Conservation (phyloP, 2,113 vertebrate species). For the Probosciger aterrimus region DNA sequence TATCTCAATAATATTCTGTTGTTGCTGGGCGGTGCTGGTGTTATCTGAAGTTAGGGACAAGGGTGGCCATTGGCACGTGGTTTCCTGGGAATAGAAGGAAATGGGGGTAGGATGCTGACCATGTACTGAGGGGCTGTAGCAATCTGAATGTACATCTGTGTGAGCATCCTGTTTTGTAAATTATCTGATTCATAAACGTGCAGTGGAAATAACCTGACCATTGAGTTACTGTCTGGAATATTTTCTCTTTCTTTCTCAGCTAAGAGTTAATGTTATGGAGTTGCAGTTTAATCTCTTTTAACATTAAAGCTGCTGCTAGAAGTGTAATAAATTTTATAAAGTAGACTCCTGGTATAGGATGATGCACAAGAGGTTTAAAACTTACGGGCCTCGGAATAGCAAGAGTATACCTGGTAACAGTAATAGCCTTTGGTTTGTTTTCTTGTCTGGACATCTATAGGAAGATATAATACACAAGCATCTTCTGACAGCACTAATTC, state of each 20-base stretch:
- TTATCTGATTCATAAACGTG: background rate
- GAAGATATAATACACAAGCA: background rate
- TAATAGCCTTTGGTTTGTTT: background rate
- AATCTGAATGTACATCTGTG: background rate
- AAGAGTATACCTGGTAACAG: background rate
- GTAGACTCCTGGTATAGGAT: background rate
- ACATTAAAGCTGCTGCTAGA: background rate
- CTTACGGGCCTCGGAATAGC: background rate
- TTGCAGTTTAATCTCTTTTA: background rate
- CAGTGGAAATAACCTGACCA: background rate
- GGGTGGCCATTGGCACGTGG: constrained; percentile 8
- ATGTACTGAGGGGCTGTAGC: background rate
- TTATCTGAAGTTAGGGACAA: constrained; percentile 14
- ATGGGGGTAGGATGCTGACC: constrained; percentile 20
- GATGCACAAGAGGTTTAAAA: background rate
- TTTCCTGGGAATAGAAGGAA: constrained; percentile 57
- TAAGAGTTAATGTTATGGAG: background rate
- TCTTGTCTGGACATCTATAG: background rate
- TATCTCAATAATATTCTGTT: constrained; percentile 36
- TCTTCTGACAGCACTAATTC: background rate
- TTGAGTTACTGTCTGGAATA: background rate
- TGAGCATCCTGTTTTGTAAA: background rate
- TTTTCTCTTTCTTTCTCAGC: background rate
- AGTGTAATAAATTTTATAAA: background rate
- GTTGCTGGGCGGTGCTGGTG: constrained; percentile 44